Percentiles rank a stretch among this genome's conserved stretches.
Conservation (phyloP, 2,113 vertebrate genomes). For the Syrmaticus mikado region DNA sequence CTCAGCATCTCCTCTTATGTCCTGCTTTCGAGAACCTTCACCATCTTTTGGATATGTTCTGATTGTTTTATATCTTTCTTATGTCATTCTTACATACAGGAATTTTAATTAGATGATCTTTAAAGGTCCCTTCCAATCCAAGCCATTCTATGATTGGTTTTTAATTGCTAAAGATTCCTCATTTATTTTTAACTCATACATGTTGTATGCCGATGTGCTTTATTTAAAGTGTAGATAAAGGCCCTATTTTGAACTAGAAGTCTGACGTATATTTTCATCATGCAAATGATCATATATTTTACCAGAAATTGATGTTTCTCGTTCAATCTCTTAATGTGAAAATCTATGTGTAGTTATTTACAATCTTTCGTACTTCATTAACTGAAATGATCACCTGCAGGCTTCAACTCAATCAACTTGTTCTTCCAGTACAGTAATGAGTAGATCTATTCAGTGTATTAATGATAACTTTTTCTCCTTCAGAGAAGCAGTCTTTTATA, state of each 20-base stretch:
- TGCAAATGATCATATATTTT: not conserved
- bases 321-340: not conserved
- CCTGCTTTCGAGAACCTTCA: not conserved
- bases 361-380: conserved; percentile 45
- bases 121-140: not conserved
- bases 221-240: not conserved
- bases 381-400: conserved; percentile 29
- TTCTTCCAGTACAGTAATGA: not conserved
- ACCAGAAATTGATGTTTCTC: not conserved
- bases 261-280: not conserved
- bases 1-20: not conserved
- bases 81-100: not conserved
- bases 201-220: not conserved
- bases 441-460: not conserved
- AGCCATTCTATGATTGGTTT: not conserved
- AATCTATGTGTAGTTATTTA: conserved; percentile 30
- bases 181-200: not conserved
- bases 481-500: not conserved
- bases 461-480: not conserved
- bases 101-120: not conserved
- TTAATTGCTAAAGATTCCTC: not conserved
- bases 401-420: conserved; percentile 15
- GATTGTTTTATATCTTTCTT: not conserved
- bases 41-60: not conserved
- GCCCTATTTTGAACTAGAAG: not conserved